phyloP scores from a whole-genome alignment of 2,797 vertebrate genomes.

The Gymnoscopelus braueri region DNA sequence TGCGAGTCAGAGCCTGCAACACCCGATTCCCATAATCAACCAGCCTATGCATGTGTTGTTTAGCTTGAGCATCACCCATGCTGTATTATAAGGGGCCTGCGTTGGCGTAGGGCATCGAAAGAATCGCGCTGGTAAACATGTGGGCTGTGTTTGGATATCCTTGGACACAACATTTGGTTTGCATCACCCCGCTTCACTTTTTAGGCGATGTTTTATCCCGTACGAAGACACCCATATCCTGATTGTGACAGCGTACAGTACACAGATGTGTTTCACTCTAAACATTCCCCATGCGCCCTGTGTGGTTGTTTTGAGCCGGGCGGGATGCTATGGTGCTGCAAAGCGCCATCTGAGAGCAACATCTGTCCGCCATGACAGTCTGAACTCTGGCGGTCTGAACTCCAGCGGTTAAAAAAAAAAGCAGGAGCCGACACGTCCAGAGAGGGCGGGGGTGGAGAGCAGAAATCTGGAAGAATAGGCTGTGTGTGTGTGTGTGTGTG shows the following conservation, averaged over 20 bases:
- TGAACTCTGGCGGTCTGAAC: conserved; percentile 23
- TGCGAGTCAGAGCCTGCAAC: conserved; percentile 40
- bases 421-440: conserved; percentile 54
- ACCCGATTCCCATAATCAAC: conserved; percentile 36
- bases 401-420: conserved; percentile 48
- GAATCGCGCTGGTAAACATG: conserved; percentile 65
- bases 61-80: no score
- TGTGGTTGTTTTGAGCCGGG: conserved; percentile 61
- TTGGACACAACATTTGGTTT: conserved; percentile 74
- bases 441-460: not conserved
- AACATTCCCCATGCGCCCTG: conserved; percentile 53
- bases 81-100: not conserved
- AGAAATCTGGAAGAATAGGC: not conserved
- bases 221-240: conserved; percentile 60
- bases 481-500: no score
- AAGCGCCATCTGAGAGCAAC: conserved; percentile 65
- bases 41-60: conserved; percentile 14
- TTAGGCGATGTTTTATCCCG: conserved; percentile 40
- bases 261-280: conserved; percentile 75
- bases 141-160: conserved; percentile 71
- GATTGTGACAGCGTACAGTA: conserved; percentile 72
- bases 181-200: conserved; percentile 60
- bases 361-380: conserved; percentile 67
- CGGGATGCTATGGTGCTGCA: conserved; percentile 40
- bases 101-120: conserved; percentile 48